Base-by-base conservation (phyloP, 2,888 invertebrate genomes). In the Ypsolopha scabrella region DNA sequence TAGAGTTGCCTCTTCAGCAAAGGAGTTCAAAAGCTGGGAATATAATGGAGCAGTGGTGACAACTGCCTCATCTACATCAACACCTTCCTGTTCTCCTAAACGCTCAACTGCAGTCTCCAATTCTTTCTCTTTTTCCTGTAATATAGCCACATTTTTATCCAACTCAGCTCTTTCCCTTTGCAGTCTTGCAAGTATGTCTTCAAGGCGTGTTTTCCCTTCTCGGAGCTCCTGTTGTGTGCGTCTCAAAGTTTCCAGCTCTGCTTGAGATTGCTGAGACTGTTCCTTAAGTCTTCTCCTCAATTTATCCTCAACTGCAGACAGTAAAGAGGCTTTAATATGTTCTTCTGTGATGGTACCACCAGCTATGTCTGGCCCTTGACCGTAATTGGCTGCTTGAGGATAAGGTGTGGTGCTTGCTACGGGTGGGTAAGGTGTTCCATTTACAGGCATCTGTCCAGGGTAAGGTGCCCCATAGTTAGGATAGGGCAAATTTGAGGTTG, bases 281-380 rank as follows among this genome's bases (percentile, higher is more conserved):
- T 99, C 98, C 62, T 93, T 92, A 60, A 99, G 89, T 57, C 95
- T 90, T 55, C 96, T 75, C 62, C 93, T 89, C 58, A 99, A 78
- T 79, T 97, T 98, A 72, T 99, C 98, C 76, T 98, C 96, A 1
- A 99, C 95, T 33, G 98, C 99, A 52, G 97, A 96, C 13, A 98
- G 80, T 24, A 99, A 85, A 1, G 98, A 99, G 34, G 94, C 96
- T 68, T 95, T 92, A 57, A 99, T 95, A 71, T 98, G 97, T 70
- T 98, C 97, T 64, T 98, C 96, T 48, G 97, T 94, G 53, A 97
- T 96, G n/a, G 96, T 96, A 14, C 94, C 94, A 53, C 89, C 87
- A 51, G 88, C 87, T 13, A 78, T 73, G 62, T 88, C 80, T 51
- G 77, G 75, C 56, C 67, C 67, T 39, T 67, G 62, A 11, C 61